Base-by-base conservation (phyloP, 2,888 invertebrate species). In the Xestia ashworthii region DNA sequence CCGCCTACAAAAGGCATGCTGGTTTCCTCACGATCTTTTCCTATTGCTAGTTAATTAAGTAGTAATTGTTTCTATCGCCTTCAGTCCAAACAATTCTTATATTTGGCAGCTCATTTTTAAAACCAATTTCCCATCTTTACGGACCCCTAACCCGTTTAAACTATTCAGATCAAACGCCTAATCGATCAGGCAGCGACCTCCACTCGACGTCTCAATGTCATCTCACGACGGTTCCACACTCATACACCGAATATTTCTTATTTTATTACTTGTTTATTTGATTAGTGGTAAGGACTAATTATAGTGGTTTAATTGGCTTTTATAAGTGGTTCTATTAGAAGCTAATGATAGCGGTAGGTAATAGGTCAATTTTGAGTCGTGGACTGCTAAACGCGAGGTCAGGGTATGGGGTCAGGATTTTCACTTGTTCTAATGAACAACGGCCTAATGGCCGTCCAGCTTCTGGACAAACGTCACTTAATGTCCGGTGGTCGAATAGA, bases 161-260 rank as follows among this genome's bases (percentile, higher is more conserved):
- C 75, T 76, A 88, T 83, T 78, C 76, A 84, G 72, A 80, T 80
- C 85, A 78, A 78, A 74, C 75, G 71, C 50, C 74, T 80, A 89
- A 88, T 88, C 81, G 71, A 86, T 88, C 86, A 88, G 78, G 11
- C 9, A 64, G 3, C 46, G 87, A 73, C 89, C 88, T 89, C 72
- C 76, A 9, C n/a, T 1, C 11, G 89, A 88, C 88, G 60, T 60
- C 14, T 86, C 88, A 88, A 88, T 89, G 88, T 76, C 84, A 64
- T 3, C 4, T 67, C 44, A 55, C 25, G 32, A 79, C 84, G 66
- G 71, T 32, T 38, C 67, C 68, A 71, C 22, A 58, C 53, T 69
- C 66, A 60, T 67, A 50, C 58, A 12, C 53, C 69, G 22, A 76
- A 87, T 72, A 74, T 50, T 75, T 76, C 25, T 62, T 32, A n/a